Percentiles rank a stretch among this genome's conserved stretches.
Conservation (phyloP, 2,797 vertebrate genomes). For the Fistularia tabacaria region DNA sequence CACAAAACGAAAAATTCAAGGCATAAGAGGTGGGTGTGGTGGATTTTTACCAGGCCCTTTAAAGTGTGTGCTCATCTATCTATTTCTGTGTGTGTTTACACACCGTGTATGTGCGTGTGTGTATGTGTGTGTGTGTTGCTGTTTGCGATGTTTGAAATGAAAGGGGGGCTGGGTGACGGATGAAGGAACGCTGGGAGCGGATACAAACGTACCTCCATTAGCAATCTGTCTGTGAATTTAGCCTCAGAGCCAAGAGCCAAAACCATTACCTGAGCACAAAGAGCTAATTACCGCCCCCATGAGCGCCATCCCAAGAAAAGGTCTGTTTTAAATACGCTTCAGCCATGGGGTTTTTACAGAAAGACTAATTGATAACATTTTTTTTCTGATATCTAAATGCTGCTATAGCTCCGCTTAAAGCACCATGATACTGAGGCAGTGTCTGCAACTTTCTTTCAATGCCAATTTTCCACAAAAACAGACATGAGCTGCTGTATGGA, state of each 20-base stretch:
- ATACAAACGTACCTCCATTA: slow-evolving; percentile 66
- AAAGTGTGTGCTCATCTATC: slow-evolving; percentile 5
- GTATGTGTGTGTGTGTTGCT: slow-evolving; percentile 4
- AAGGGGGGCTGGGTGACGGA: slow-evolving; percentile 42
- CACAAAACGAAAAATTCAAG: background rate
- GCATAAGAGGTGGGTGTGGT: slow-evolving; percentile 35
- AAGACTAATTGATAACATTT: slow-evolving; percentile 31
- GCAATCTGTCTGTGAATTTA: slow-evolving; percentile 46
- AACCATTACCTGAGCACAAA: slow-evolving; percentile 54
- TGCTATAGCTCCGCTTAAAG: too few relatives aligned
- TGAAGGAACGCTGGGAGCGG: slow-evolving; percentile 54
- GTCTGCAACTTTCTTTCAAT: too few relatives aligned
- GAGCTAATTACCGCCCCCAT: slow-evolving; percentile 47
- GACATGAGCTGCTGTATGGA: too few relatives aligned
- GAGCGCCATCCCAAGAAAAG: slow-evolving; percentile 39
- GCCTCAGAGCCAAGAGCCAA: slow-evolving; percentile 43
- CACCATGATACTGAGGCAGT: too few relatives aligned
- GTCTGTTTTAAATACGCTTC: slow-evolving; percentile 34
- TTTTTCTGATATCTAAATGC: slow-evolving; percentile 17
- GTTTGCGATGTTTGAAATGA: slow-evolving; percentile 49
- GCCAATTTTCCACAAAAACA: too few relatives aligned
- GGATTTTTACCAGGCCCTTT: slow-evolving; percentile 12
- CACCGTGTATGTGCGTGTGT: slow-evolving; percentile 12
- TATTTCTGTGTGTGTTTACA: background rate
- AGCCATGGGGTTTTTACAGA: slow-evolving; percentile 21